Evolutionary conservation across 2,113 vertebrate species (phyloP).

Genomic region (Podarcis muralis): DNA sequence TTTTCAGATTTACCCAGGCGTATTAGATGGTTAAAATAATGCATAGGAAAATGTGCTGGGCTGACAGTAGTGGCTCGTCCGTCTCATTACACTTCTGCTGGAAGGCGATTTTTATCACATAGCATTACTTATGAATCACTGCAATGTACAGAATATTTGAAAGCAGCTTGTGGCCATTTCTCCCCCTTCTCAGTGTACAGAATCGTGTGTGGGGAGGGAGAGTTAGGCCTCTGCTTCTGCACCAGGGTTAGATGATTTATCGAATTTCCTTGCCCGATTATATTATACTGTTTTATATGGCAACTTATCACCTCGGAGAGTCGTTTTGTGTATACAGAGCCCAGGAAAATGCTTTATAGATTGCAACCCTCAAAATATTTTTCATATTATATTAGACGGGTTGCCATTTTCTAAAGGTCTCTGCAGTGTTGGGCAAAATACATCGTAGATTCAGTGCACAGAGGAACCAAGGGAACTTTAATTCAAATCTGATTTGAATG

Average conservation of each 20-base stretch:
- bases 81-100: constrained; percentile 25
- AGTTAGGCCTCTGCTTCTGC: not conserved
- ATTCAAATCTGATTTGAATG: not conserved
- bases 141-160: not conserved
- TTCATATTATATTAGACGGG: not conserved
- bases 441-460: not conserved
- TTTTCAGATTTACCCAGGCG: constrained; percentile 26
- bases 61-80: not conserved
- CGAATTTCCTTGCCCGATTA: not conserved
- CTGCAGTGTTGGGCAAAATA: not conserved
- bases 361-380: not conserved
- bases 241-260: not conserved
- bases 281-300: not conserved
- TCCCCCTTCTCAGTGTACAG: not conserved
- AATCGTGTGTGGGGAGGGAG: not conserved
- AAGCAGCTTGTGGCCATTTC: constrained; percentile 30
- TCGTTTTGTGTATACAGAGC: not conserved
- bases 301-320: not conserved
- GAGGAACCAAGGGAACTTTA: not conserved
- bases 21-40: constrained; percentile 33
- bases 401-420: not conserved
- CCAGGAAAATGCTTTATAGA: not conserved
- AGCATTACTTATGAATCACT: constrained; percentile 27
- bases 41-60: constrained; percentile 18
- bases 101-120: not conserved